Conservation (phyloP, 2,888 invertebrate genomes). For the Alcis repandata region DNA sequence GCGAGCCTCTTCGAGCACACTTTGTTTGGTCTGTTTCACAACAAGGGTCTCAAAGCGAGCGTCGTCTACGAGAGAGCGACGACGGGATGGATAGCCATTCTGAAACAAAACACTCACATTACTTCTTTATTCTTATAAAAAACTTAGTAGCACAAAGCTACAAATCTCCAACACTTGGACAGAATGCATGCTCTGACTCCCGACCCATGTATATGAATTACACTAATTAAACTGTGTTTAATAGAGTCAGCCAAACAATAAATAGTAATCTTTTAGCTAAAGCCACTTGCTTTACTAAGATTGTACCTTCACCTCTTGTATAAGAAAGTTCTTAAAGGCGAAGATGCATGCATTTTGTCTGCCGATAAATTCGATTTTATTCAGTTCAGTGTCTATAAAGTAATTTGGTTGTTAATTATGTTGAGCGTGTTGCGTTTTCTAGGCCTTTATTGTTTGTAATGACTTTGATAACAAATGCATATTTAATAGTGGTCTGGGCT, state of each 20-base stretch:
- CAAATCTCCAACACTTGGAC: background rate
- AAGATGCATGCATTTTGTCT: too few relatives aligned
- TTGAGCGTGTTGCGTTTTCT: slow-evolving; percentile 1
- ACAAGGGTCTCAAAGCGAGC: slow-evolving; percentile 98
- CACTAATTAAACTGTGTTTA: too few relatives aligned
- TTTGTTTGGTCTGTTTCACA: slow-evolving; percentile 97
- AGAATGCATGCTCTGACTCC: background rate
- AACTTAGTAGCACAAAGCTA: background rate
- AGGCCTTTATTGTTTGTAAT: background rate
- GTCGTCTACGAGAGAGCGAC: slow-evolving; percentile 98
- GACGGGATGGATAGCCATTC: slow-evolving; percentile 98
- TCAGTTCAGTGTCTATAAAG: background rate
- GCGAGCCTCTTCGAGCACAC: slow-evolving; percentile 96
- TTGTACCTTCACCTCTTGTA: too few relatives aligned
- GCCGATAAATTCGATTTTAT: background rate
- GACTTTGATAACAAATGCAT: background rate
- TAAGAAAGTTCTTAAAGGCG: too few relatives aligned
- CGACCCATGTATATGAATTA: too few relatives aligned
- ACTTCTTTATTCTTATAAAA: background rate
- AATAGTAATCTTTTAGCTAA: too few relatives aligned
- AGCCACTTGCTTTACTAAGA: too few relatives aligned
- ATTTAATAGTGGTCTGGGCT: background rate
- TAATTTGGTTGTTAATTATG: background rate
- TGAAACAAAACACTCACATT: slow-evolving; percentile 82
- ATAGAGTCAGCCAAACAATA: too few relatives aligned